Conservation (phyloP, 2,888 invertebrate species). For the Dione vanillae region DNA sequence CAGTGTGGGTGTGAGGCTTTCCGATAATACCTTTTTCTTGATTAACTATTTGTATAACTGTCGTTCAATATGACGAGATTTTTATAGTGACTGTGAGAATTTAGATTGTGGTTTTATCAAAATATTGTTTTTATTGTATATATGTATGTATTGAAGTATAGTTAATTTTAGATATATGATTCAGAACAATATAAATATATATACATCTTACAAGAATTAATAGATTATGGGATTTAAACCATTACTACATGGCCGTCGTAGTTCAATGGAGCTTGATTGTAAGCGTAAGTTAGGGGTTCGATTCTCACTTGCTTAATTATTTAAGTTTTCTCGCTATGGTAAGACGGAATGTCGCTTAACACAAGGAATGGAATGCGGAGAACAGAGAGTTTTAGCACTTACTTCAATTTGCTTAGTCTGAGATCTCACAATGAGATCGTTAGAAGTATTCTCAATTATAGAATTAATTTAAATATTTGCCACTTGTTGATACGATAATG, state of each 20-base stretch:
- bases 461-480: no score
- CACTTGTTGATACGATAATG: no score
- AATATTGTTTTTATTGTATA: not conserved
- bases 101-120: slow-evolving; percentile 1
- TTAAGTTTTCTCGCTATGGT: not conserved
- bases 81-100: slow-evolving; percentile 9
- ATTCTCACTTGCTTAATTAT: not conserved
- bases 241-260: not conserved
- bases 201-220: no score
- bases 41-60: slow-evolving; percentile 42
- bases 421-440: no score
- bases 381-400: no score
- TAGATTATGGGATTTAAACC: not conserved
- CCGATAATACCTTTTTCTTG: slow-evolving; percentile 42
- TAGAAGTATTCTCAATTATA: no score
- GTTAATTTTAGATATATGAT: no score
- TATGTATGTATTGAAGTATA: no score
- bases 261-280: not conserved
- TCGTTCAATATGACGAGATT: slow-evolving; percentile 19
- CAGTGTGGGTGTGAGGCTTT: slow-evolving; percentile 53
- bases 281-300: not conserved
- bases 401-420: no score
- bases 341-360: not conserved
- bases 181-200: no score
- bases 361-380: not conserved